Evolutionary conservation across 2,888 invertebrate species (phyloP).

Genomic region (Ypsolopha sequella): DNA sequence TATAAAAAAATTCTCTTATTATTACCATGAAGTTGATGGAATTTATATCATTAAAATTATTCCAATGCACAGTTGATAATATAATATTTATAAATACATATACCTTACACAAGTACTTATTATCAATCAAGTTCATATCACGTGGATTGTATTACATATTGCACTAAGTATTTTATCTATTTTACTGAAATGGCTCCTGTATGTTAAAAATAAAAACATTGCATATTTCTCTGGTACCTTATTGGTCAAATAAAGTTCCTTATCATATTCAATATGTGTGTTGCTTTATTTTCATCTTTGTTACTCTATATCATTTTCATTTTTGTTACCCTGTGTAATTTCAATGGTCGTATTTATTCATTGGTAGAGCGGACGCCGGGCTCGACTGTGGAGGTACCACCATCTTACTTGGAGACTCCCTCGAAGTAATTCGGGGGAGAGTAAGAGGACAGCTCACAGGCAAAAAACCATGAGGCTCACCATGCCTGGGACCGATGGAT

Average conservation of each 20-base stretch:
- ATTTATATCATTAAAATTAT: slow-evolving; percentile 43
- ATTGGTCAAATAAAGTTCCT: slow-evolving; percentile 67
- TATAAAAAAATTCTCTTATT: slow-evolving; percentile 17
- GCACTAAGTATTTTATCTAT: slow-evolving; percentile 54
- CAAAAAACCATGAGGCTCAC: too few relatives aligned
- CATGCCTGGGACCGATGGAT: too few relatives aligned
- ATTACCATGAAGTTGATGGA: slow-evolving; percentile 21
- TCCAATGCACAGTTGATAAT: slow-evolving; percentile 31
- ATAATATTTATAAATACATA: background rate
- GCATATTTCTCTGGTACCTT: slow-evolving; percentile 38
- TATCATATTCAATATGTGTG: slow-evolving; percentile 11
- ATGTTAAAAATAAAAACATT: slow-evolving; percentile 11
- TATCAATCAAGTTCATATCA: slow-evolving; percentile 44
- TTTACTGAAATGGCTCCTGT: slow-evolving; percentile 1
- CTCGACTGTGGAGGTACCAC: too few relatives aligned
- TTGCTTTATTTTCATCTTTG: background rate
- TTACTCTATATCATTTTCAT: too few relatives aligned
- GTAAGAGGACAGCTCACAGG: too few relatives aligned
- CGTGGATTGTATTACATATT: slow-evolving; percentile 33
- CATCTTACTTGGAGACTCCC: too few relatives aligned
- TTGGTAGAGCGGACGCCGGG: too few relatives aligned
- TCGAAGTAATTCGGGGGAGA: too few relatives aligned
- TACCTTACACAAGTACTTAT: slow-evolving; percentile 11
- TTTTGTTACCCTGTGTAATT: too few relatives aligned
- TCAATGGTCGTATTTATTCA: too few relatives aligned